Conservation (phyloP, 1,140 invertebrate genomes). For the Bursaphelenchus mucronatus region DNA sequence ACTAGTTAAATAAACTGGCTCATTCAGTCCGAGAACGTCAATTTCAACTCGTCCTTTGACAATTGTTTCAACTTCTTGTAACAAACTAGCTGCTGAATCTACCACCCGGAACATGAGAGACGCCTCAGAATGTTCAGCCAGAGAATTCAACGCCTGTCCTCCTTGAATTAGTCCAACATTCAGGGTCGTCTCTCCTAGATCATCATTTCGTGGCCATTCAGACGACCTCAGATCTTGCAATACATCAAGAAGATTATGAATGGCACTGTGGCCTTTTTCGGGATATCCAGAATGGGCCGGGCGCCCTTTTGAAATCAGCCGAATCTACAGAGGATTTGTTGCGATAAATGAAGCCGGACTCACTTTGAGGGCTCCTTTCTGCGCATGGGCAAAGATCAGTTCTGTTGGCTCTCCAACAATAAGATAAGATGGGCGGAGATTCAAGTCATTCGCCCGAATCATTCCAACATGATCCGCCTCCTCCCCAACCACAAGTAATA, state of each 20-base stretch:
- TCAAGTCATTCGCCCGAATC: conserved; percentile 45
- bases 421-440: conserved; percentile 41
- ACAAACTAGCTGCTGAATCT: conserved; percentile 31
- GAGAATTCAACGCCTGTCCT: conserved; percentile 48
- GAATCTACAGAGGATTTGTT: conserved; percentile 12
- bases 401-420: conserved; percentile 52
- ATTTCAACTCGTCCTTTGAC: conserved; percentile 26
- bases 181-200: conserved; percentile 41
- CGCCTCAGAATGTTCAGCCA: conserved; percentile 41
- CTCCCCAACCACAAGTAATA: conserved; percentile 53
- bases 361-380: conserved; percentile 53
- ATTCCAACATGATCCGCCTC: conserved; percentile 56
- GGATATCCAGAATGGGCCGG: conserved; percentile 54
- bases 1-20: conserved; percentile 41
- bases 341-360: conserved; percentile 11
- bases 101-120: conserved; percentile 44
- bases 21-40: conserved; percentile 34
- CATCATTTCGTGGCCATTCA: conserved; percentile 35
- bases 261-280: conserved; percentile 37
- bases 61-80: conserved; percentile 21
- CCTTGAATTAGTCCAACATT: conserved; percentile 49
- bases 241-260: conserved; percentile 47
- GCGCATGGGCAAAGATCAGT: conserved; percentile 44
- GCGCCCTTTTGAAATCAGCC: conserved; percentile 23
- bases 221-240: conserved; percentile 35